These are phyloP conservation scores for Falco naumanni DNA, from an alignment of 2,797 vertebrate genomes.

Conservation along the genomic window DNA sequence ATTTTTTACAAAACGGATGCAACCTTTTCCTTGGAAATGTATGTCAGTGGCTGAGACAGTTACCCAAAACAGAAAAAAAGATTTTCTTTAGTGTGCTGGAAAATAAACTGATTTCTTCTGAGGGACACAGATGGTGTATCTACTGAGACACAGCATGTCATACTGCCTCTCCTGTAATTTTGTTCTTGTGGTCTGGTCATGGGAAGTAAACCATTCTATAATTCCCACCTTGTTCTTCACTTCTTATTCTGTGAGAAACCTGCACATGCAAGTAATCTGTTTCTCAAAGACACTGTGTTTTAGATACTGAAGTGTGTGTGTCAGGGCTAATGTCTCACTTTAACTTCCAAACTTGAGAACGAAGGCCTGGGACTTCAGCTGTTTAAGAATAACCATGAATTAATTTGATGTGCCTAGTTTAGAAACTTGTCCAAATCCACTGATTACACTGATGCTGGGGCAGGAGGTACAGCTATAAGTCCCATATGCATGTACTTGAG, in stretches of 20 bases:
- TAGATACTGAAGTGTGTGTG: background rate
- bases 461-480: background rate
- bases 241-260: background rate
- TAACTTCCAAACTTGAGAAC: background rate
- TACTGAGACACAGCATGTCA: background rate
- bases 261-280: background rate
- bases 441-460: background rate
- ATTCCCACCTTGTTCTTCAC: background rate
- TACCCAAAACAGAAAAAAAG: conserved; percentile 56
- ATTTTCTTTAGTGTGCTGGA: background rate
- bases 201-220: background rate
- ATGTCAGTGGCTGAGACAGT: conserved; percentile 2
- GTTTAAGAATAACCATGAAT: background rate
- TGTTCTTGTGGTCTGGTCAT: background rate
- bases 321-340: background rate
- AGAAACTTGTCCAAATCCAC: background rate
- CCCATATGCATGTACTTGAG: background rate
- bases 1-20: conserved; percentile 19
- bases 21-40: conserved; percentile 45
- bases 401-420: background rate
- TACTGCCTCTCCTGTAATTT: background rate
- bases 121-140: background rate
- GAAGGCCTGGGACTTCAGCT: background rate
- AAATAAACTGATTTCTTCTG: conserved; percentile 18
- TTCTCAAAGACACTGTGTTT: background rate